Conservation (phyloP, 2,888 invertebrate genomes). For the Melikaiella ostensackeni region DNA sequence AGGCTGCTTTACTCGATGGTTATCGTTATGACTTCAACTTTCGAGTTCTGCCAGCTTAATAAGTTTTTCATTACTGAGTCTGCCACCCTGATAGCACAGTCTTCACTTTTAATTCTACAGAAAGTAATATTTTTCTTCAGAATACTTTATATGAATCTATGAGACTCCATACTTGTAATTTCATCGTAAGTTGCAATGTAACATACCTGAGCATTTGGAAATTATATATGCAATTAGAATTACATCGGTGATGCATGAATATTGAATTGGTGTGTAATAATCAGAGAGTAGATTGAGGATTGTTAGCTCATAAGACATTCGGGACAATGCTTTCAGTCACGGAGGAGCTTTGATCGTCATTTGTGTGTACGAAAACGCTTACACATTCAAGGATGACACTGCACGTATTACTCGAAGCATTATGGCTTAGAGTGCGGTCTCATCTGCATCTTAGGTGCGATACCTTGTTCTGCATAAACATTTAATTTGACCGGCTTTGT, state of each 20-base stretch:
- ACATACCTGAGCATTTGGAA: not conserved
- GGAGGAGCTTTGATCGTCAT: constrained; percentile 53
- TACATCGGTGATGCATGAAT: not conserved
- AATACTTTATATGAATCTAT: not conserved
- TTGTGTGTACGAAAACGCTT: constrained; percentile 49
- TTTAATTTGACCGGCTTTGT: not conserved
- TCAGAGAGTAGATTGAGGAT: not conserved
- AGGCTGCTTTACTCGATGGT: constrained; percentile 1
- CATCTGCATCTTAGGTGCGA: not conserved
- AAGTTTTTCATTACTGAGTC: not conserved
- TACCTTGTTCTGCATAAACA: not conserved
- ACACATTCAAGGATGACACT: not conserved
- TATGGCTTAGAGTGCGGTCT: not conserved
- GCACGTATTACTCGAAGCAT: not conserved
- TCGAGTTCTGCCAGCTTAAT: not conserved
- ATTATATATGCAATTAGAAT: not conserved
- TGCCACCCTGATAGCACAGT: not conserved
- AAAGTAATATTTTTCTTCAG: not conserved
- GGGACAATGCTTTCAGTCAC: constrained; percentile 48
- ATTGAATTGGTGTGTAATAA: not conserved
- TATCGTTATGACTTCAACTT: not conserved
- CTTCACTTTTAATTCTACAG: not conserved
- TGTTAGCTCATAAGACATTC: not conserved
- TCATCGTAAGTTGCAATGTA: not conserved
- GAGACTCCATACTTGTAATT: not conserved